Percentiles rank a stretch among this genome's conserved stretches.
phyloP scores from a whole-genome alignment of 2,797 vertebrate species.

The Sebastes reedi region DNA sequence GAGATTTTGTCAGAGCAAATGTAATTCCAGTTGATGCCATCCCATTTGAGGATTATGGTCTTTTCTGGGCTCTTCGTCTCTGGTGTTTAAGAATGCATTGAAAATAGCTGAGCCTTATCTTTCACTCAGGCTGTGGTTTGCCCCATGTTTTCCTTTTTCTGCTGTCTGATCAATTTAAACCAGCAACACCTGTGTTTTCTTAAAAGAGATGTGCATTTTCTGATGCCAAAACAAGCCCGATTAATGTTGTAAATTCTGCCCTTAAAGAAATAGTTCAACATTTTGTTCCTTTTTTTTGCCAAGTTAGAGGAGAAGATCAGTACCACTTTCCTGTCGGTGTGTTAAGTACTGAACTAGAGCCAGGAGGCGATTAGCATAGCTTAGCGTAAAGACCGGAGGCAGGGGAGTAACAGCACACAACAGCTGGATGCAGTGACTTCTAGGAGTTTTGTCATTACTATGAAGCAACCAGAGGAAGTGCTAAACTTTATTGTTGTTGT shows the following conservation, averaged over 20 bases:
- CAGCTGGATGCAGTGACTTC: background rate
- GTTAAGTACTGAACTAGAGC: background rate
- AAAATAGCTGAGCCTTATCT: slow-evolving; percentile 3
- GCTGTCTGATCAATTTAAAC: background rate
- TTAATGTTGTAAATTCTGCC: background rate
- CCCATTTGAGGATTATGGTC: slow-evolving; percentile 1
- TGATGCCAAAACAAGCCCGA: background rate
- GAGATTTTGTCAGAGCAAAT: slow-evolving; percentile 6
- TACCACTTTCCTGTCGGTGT: background rate
- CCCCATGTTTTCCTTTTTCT: background rate
- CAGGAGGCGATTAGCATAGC: background rate
- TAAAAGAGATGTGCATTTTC: background rate
- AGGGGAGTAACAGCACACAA: background rate
- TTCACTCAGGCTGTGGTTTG: background rate
- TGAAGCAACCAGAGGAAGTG: background rate
- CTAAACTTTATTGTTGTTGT: background rate
- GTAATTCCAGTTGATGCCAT: slow-evolving; percentile 3
- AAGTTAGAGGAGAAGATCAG: background rate
- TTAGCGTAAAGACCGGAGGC: slow-evolving; percentile 15
- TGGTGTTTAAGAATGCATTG: background rate
- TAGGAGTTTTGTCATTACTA: background rate
- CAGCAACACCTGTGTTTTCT: background rate
- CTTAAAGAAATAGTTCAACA: background rate
- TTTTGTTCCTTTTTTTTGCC: background rate
- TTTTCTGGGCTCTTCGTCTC: background rate